Base-by-base conservation (phyloP, 2,797 vertebrate genomes). In the Sebastes hopkinsi region DNA sequence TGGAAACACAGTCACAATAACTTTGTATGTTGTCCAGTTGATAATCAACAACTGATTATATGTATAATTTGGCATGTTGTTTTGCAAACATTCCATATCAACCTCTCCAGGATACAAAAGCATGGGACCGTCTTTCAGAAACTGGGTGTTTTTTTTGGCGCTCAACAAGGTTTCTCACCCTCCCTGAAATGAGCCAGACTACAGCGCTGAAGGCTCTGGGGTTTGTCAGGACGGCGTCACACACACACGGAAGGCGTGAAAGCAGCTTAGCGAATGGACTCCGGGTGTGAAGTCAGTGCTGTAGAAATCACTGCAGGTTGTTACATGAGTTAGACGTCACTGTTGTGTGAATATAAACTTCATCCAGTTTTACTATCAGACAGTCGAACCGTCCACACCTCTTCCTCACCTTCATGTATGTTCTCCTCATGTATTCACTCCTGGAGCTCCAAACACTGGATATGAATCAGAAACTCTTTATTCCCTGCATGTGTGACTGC, bases 141-240 rank as follows among this genome's bases (percentile, higher is more conserved):
- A 22, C 9, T 27, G 54, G 3, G 25, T 65, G 8, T 38, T 38
- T 62, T 56, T 64, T 52, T 42, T 25, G 22, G 13, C 1, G 10
- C 32, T n/a, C 38, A 22, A 4, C 50, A 14, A 23, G 64, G n/a
- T 62, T 52, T 81, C 61, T 81, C 78, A 77, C 75, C n/a, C 25
- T 62, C 34, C 38, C 20, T 3, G 50, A 61, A 61, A 55, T 8
- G 12, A 80, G 9, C 18, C 38, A 38, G 71, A 59, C 36, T 3
- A 14, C 61, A 46, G 54, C 3, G 13, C 32, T 16, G 30, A 42
- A 42, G 62, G 62, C 67, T 76, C 23, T n/a, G 2, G 68, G 67
- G 73, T 69, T 72, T 79, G 85, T 79, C 32, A 58, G 50, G 71
- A 56, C 38, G 8, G 9, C 23, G 36, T 79, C 36, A 38, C 77